Base-by-base conservation (phyloP, 2,113 vertebrate species). In the Micronisus gabar region DNA sequence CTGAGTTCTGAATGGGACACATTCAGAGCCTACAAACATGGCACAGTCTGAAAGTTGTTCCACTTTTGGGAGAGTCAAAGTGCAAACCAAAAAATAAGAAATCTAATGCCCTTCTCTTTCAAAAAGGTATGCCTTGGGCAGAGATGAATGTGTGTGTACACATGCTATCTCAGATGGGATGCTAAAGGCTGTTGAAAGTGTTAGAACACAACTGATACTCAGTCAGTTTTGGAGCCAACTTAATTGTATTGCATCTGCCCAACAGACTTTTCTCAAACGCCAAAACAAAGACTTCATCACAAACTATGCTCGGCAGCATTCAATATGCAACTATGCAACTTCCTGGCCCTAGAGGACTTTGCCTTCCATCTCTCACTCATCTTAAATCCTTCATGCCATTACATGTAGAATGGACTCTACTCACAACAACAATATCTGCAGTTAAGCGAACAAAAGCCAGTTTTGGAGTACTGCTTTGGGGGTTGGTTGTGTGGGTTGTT, bases 231-330 rank as follows among this genome's bases (percentile, higher is more conserved):
- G 47, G 55, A 74, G 65, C 10, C n/a, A 55, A 4, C 15, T 5
- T 11, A 59, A 41, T 5, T 62, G 15, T 15, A 8, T 5, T 74
- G 32, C 17, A 26, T 66, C 70, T 88, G 38, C 70, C 66, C 48
- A 66, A 52, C 74, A 80, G 53, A 34, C 22, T 25, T 40, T 58
- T 58, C 34, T 52, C 48, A 75, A 61, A 75, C 13, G 34, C 50
- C 50, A 71, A 41, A 52, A 15, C 32, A 59, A 76, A 30, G 47
- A 10, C 22, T 32, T 62, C 38, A 15, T 15, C 81, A 62, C 21
- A 52, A 72, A 0, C 34, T 7, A 0, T 25, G 29, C n/a, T 79
- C 61, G 17, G 12, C n/a, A 59, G 48, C 6, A 13, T 41, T 59
- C 82, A 52, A 0, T 11, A 11, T 13, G 32, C 30, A 76, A 7